phyloP scores from a whole-genome alignment of 2,113 vertebrate species.

The Cyphomyrus discorhynchus region DNA sequence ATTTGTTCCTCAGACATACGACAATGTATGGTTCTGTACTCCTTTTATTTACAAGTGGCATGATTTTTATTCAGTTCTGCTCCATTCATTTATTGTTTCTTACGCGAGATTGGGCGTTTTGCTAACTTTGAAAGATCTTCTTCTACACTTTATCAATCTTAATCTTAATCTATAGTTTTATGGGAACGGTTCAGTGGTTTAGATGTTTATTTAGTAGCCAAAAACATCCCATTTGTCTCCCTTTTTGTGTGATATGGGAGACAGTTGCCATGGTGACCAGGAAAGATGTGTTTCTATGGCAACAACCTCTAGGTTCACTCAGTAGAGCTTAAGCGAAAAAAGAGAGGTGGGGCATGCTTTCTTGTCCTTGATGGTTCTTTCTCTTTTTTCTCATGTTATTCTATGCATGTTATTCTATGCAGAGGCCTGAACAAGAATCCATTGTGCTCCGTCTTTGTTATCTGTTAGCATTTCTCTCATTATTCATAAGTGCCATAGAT shows the following conservation, averaged over 20 bases:
- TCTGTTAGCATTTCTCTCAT: background rate
- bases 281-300: conserved; percentile 45
- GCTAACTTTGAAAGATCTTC: conserved; percentile 3
- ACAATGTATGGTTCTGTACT: background rate
- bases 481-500: background rate
- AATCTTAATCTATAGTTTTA: background rate
- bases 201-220: conserved; percentile 26
- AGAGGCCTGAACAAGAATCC: background rate
- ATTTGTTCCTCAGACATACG: background rate
- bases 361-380: conserved; percentile 1
- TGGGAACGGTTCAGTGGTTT: conserved; percentile 42
- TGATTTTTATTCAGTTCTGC: background rate
- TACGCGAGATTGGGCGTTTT: background rate
- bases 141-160: conserved; percentile 14
- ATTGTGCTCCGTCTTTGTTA: background rate
- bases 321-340: conserved; percentile 27
- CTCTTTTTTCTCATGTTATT: background rate
- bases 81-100: background rate
- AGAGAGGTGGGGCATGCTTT: background rate
- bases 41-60: background rate
- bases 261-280: conserved; percentile 54
- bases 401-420: background rate
- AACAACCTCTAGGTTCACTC: conserved; percentile 42
- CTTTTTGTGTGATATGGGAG: conserved; percentile 25
- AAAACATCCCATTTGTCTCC: conserved; percentile 15